These are phyloP conservation scores for Buathra laborator DNA, from an alignment of 2,888 invertebrate genomes.

Conservation along the genomic window DNA sequence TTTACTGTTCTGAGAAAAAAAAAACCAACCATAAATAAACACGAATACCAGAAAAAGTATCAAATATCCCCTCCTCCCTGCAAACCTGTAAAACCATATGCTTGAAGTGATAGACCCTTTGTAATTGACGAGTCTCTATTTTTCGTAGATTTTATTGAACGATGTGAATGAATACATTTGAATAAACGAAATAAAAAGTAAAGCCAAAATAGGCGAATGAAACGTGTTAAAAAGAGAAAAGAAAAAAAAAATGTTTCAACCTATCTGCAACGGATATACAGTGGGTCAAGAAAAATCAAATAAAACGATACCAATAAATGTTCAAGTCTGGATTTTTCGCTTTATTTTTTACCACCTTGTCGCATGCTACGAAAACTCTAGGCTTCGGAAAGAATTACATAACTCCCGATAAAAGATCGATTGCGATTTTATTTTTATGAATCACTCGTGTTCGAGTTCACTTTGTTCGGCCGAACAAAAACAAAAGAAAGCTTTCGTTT, in stretches of 20 bases:
- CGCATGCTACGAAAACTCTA: neutral
- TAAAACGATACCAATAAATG: slow-evolving; percentile 83
- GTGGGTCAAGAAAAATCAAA: slow-evolving; percentile 79
- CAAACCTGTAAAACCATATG: slow-evolving; percentile 40
- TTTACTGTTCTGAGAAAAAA: slow-evolving; percentile 11
- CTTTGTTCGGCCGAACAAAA: neutral
- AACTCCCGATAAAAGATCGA: no score
- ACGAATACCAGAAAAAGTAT: slow-evolving; percentile 38
- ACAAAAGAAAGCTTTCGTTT: neutral
- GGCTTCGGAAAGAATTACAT: neutral
- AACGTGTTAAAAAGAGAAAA: slow-evolving; percentile 34
- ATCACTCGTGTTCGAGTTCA: no score
- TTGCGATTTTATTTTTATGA: no score
- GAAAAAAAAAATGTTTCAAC: slow-evolving; percentile 52
- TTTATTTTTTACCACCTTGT: neutral
- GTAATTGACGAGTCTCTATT: slow-evolving; percentile 64
- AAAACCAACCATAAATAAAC: slow-evolving; percentile 12
- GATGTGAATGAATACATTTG: slow-evolving; percentile 37
- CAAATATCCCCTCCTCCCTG: slow-evolving; percentile 11
- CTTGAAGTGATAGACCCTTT: slow-evolving; percentile 59
- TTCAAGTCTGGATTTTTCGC: slow-evolving; percentile 68
- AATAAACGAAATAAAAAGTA: slow-evolving; percentile 27
- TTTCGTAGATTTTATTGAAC: slow-evolving; percentile 66
- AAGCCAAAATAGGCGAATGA: slow-evolving; percentile 23
- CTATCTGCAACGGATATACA: slow-evolving; percentile 55